These are phyloP conservation scores for Chrysodeixis includens DNA, from an alignment of 2,888 invertebrate species.

Conservation along the genomic window DNA sequence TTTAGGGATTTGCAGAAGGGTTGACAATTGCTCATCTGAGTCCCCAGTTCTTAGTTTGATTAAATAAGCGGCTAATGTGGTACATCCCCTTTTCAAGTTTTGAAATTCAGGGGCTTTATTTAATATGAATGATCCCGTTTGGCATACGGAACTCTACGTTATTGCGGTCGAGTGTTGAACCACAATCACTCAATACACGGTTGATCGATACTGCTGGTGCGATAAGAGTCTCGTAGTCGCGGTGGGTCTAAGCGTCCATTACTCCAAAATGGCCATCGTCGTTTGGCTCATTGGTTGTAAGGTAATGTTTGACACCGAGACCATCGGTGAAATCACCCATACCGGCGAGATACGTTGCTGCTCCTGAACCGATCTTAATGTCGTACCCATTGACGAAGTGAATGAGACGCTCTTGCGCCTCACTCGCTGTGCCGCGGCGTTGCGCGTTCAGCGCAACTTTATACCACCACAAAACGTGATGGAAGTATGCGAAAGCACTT, in stretches of 20 bases:
- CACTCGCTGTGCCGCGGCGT: neutral
- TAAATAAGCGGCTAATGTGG: conserved; percentile 3
- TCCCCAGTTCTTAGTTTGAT: conserved; percentile 28
- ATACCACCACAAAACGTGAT: conserved; percentile 25
- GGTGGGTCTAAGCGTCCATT: neutral
- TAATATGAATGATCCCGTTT: neutral
- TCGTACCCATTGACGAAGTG: conserved; percentile 26
- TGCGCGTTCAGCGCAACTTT: conserved; percentile 12
- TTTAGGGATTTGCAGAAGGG: neutral
- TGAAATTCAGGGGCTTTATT: neutral
- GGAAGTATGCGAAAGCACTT: conserved; percentile 37
- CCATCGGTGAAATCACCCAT: conserved; percentile 25
- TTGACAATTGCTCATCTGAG: conserved; percentile 14
- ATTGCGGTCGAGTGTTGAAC: neutral
- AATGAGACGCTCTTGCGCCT: conserved; percentile 16
- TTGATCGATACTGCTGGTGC: neutral
- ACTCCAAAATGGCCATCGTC: conserved; percentile 13
- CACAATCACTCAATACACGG: neutral
- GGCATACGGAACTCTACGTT: neutral
- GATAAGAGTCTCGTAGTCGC: conserved; percentile 7
- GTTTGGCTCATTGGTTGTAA: neutral
- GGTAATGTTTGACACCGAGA: conserved; percentile 10
- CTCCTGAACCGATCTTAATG: conserved; percentile 11
- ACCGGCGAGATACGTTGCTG: conserved; percentile 16
- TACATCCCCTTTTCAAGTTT: neutral